Conservation (phyloP, 2,797 vertebrate genomes). For the Lycodopsis pacificus region DNA sequence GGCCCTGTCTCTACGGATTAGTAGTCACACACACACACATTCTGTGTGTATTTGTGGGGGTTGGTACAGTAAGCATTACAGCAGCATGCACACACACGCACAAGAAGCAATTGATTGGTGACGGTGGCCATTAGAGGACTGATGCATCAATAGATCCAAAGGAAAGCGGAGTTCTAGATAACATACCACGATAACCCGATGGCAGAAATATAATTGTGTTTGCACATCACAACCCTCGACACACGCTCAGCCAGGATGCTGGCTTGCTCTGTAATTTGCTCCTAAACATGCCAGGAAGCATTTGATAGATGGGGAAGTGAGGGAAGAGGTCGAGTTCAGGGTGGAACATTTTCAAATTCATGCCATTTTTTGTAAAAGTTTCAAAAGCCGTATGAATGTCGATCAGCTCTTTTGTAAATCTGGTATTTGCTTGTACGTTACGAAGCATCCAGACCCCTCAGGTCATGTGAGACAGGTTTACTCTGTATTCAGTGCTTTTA, state of each 20-base stretch:
- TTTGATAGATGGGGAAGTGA: background rate
- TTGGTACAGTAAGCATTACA: background rate
- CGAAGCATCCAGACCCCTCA: background rate
- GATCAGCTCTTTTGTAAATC: background rate
- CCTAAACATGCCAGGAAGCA: background rate
- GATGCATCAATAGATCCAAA: conserved; percentile 27
- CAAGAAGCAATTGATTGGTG: conserved; percentile 56
- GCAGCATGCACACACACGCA: conserved; percentile 3
- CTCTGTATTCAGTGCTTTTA: background rate
- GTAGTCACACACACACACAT: background rate
- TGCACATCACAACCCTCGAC: conserved; percentile 3
- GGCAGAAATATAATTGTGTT: conserved; percentile 18
- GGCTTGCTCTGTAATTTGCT: conserved; percentile 21
- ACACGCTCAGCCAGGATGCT: conserved; percentile 3
- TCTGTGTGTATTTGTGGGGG: background rate
- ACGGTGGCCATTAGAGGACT: conserved; percentile 27
- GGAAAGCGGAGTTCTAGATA: conserved; percentile 20
- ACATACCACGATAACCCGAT: conserved; percentile 9
- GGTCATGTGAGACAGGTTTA: background rate
- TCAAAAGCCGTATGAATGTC: background rate
- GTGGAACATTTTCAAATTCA: background rate
- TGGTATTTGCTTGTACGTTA: background rate
- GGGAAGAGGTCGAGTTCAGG: background rate
- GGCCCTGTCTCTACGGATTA: conserved; percentile 43
- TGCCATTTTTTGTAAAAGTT: background rate